Percentiles rank a stretch among this genome's conserved stretches.
phyloP scores from a whole-genome alignment of 2,797 vertebrate genomes.

The Psittacula derbiana region DNA sequence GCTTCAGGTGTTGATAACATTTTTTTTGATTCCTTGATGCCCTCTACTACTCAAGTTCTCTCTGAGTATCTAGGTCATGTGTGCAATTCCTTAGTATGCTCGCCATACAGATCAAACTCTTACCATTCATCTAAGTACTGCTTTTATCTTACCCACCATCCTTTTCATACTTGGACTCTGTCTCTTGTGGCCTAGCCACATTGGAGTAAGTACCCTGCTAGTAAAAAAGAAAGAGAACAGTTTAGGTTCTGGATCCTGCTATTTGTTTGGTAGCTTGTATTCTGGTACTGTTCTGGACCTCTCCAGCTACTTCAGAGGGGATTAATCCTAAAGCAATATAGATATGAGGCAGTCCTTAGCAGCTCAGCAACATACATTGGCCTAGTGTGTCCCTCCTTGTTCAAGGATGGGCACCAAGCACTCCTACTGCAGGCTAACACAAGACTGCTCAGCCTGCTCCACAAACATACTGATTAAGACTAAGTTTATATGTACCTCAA shows the following conservation, averaged over 20 bases:
- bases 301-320: neutral
- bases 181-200: neutral
- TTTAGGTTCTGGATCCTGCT: neutral
- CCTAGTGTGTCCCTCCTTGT: fast-evolving
- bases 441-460: neutral
- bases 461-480: neutral
- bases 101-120: neutral
- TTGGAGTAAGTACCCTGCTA: neutral
- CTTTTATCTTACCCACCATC: neutral
- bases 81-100: neutral
- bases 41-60: neutral
- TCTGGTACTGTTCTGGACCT: neutral
- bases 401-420: fast-evolving
- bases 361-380: neutral
- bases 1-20: neutral
- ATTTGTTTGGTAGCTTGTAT: neutral
- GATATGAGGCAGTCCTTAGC: neutral
- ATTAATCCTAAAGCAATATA: fast-evolving
- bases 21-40: neutral
- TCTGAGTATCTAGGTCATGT: neutral
- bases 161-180: neutral
- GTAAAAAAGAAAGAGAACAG: neutral
- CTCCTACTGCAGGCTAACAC: neutral
- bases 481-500: neutral
- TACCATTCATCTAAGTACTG: neutral